Evolutionary conservation across 1,140 invertebrate genomes (phyloP).

Genomic region (Anoplolepis gracilipes): DNA sequence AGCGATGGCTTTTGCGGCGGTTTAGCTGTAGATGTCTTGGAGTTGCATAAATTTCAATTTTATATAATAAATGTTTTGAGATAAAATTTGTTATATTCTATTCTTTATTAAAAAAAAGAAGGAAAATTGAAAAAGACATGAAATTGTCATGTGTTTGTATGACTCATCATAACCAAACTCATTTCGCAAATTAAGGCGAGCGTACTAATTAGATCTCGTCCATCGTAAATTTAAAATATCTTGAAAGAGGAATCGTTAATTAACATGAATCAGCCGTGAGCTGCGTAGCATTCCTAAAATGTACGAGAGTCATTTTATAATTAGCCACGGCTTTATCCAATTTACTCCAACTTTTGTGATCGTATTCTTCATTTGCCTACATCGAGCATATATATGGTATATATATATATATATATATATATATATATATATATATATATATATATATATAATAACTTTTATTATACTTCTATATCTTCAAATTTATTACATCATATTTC

Average conservation of each 20-base stretch:
- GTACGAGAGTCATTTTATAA: slow-evolving; percentile 42
- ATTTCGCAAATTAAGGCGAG: slow-evolving; percentile 38
- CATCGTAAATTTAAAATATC: slow-evolving; percentile 46
- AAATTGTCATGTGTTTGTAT: neutral
- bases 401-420: too few species aligned
- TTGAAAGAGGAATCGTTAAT: slow-evolving; percentile 44
- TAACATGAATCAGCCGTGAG: neutral
- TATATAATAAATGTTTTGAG: slow-evolving; percentile 4
- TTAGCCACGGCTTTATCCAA: slow-evolving; percentile 46
- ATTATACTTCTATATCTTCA: slow-evolving; percentile 5
- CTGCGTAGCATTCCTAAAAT: slow-evolving; percentile 27
- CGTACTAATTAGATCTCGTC: slow-evolving; percentile 34
- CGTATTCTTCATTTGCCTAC: slow-evolving; percentile 7
- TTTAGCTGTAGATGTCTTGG: neutral
- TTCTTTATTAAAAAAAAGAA: neutral
- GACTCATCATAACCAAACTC: neutral
- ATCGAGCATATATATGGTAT: slow-evolving; percentile 4
- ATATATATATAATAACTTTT: slow-evolving; percentile 31
- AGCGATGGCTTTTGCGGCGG: neutral
- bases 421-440: too few species aligned
- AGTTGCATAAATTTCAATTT: slow-evolving; percentile 50
- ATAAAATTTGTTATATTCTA: slow-evolving; percentile 8
- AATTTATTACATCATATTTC: neutral
- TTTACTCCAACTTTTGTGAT: slow-evolving; percentile 28
- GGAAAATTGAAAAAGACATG: slow-evolving; percentile 2